Base-by-base conservation (phyloP, 2,113 vertebrate genomes). In the Condylura cristata region DNA sequence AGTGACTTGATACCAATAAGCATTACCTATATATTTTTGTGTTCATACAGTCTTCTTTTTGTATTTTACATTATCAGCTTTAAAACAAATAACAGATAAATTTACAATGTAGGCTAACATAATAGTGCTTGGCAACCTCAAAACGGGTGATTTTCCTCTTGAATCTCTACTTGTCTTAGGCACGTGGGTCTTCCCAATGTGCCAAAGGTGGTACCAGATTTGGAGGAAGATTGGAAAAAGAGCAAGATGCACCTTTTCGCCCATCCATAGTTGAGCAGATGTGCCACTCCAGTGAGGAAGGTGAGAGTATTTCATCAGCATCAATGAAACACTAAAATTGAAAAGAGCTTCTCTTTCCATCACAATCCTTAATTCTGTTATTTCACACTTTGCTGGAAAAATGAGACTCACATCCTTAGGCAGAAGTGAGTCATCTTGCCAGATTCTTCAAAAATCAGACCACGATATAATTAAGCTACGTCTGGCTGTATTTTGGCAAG, bases 391-490 rank as follows among this genome's bases (percentile, higher is more conserved):
- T 18, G 22, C 84, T 44, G 8, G 0, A 3, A 97, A 80, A 87
- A 92, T 65, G 32, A 97, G 66, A 90, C 84, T 72, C 5, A 39
- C 84, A 28, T 80, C 37, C 11, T 97, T 89, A 70, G 92, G 72
- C 39, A 93, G 74, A 88, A 48, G 58, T 75, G 0, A 32, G 26
- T 32, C 83, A 80, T 34, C 30, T 61, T 72, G 53, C 58, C 34
- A 93, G 68, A 22, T 96, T 96, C 92, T 46, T 95, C 37, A 93
- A 86, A 90, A 46, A 46, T 65, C 37, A 94, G 30, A 89, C 44
- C 17, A 70, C 70, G 58, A 41, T 81, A 91, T 82, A 72, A 90
- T 81, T 97, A 94, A 95, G 66, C 48, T 1, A 12, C 14, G 1
- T 80, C n/a, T 75, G 46, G 65, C 13, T 78, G 76, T 93, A 89